phyloP scores from a whole-genome alignment of 2,113 vertebrate genomes.

The Hipposideros armiger region DNA sequence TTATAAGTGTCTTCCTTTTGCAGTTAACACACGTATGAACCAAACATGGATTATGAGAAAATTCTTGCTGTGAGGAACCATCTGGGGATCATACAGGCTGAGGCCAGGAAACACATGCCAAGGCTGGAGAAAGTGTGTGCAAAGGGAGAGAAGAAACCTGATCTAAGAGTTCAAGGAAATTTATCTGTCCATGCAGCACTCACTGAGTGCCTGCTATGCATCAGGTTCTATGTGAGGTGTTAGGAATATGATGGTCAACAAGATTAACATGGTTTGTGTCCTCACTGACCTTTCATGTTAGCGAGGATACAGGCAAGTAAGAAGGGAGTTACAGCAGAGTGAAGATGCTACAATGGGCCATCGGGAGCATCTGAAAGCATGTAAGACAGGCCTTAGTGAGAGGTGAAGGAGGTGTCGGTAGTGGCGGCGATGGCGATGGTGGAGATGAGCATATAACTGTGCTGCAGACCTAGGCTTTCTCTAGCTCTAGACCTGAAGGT shows the following conservation, averaged over 20 bases:
- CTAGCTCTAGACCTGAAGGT: background rate
- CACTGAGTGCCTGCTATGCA: background rate
- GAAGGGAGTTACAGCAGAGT: background rate
- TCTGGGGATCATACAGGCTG: background rate
- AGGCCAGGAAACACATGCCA: background rate
- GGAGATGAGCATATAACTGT: background rate
- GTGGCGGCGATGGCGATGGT: background rate
- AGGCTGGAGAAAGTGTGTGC: background rate
- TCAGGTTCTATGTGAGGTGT: background rate
- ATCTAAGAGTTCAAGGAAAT: background rate
- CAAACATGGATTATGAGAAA: background rate
- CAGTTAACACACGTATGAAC: background rate
- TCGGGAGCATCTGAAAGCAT: background rate
- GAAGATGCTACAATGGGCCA: background rate
- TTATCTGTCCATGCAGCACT: background rate
- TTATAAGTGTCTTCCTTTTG: background rate
- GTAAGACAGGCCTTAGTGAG: background rate
- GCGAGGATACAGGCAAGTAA: background rate
- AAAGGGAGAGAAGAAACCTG: background rate
- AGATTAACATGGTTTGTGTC: background rate
- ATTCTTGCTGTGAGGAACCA: conserved; percentile 12
- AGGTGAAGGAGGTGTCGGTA: background rate
- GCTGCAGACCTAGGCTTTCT: background rate
- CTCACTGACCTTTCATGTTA: background rate
- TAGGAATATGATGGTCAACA: background rate